Conservation (phyloP, 2,888 invertebrate species). For the Spodoptera exigua region DNA sequence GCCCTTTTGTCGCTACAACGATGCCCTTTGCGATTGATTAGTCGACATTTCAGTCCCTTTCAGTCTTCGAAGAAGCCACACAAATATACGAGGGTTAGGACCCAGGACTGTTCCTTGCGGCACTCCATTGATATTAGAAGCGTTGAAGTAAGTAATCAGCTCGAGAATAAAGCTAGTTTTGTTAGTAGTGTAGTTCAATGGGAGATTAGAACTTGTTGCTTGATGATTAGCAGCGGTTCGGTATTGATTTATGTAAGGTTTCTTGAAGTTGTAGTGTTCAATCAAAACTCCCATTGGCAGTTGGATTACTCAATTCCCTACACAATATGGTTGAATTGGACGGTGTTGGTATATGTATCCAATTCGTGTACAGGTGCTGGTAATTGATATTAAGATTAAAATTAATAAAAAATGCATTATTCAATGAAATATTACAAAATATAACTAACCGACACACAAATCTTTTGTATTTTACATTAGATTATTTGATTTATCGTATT, state of each 20-base stretch:
- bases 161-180: constrained; percentile 1
- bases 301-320: no score
- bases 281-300: no score
- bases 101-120: constrained; percentile 44
- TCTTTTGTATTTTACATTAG: no score
- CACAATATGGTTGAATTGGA: no score
- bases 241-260: not conserved
- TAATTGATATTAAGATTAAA: no score
- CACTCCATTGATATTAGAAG: constrained; percentile 51
- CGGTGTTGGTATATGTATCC: no score
- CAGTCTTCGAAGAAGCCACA: constrained; percentile 78
- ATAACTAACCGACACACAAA: no score
- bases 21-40: constrained; percentile 86
- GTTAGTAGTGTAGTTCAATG: not conserved
- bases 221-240: not conserved
- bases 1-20: constrained; percentile 77
- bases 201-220: not conserved
- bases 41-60: constrained; percentile 84
- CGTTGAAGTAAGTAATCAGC: constrained; percentile 37
- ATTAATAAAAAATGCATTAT: no score
- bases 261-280: no score
- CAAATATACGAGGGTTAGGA: constrained; percentile 51
- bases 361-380: no score
- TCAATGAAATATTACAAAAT: no score
- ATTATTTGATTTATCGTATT: no score